Evolutionary conservation across 2,113 vertebrate species (phyloP).

Genomic region (Colaptes auratus): DNA sequence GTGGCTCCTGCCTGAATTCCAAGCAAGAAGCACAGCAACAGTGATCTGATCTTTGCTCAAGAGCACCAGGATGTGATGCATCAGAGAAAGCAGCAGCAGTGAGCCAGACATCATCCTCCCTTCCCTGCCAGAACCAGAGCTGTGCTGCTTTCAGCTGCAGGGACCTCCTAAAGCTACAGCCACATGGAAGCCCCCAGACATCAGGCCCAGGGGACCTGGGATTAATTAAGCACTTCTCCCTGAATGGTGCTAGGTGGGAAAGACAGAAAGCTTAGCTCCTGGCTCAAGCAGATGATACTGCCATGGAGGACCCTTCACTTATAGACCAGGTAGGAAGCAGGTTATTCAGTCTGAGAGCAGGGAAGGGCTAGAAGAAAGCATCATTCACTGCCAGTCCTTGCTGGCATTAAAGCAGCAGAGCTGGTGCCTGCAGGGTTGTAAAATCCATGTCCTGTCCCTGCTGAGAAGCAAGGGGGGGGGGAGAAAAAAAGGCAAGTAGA

Average conservation of each 20-base stretch:
- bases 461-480: neutral
- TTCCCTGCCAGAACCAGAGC: neutral
- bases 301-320: neutral
- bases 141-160: neutral
- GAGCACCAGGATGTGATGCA: neutral
- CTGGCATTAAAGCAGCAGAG: neutral
- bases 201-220: rapidly evolving
- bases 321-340: neutral
- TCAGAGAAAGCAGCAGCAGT: neutral
- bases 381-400: neutral
- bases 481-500: neutral
- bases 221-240: neutral
- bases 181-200: neutral
- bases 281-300: neutral
- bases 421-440: neutral
- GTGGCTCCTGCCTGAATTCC: neutral
- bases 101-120: neutral
- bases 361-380: neutral
- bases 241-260: neutral
- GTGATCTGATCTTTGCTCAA: rapidly evolving
- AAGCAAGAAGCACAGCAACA: neutral
- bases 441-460: constrained; percentile 5
- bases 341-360: neutral
- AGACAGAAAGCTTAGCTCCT: neutral
- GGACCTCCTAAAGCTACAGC: neutral